Evolutionary conservation across 1,140 invertebrate species (phyloP), one percentile per base, ranked within the genome.

Genomic region (Ganaspis sp.): DNA sequence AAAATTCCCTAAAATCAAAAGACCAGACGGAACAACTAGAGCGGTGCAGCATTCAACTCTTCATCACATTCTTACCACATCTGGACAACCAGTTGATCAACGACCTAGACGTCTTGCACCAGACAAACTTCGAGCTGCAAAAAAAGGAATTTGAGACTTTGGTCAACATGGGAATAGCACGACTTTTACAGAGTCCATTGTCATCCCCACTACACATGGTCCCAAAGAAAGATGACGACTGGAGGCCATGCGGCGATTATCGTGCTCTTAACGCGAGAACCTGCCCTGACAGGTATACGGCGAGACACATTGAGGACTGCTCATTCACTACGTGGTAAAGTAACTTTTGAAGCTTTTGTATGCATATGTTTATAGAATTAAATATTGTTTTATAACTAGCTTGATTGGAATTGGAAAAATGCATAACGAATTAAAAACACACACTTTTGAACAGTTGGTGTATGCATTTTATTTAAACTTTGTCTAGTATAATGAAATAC

Each of bases 141-240:
- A 90, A 89, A 38, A 71, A 82, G 34, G 86, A 90, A 74, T 90
- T 91, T 79, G 79, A 87, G 21, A 75, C 78, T 17, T 84, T 89
- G 83, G 49, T 88, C 49, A 54, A 83, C 70, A 34, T 38, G 45
- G 86, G 49, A 11, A 53, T 19, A 1, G 49, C 49, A 17, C 17
- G 15, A 19, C 49, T 17, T 8, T 11, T 17, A 1, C 6, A 54
- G 17, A n/a, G 5, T n/a, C 1, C 3, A 1, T 45, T 5, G 42
- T 9, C 42, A 9, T 45, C 42, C 3, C 42, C 42, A 9, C 15
- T 45, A 11, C 38, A n/a, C n/a, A n/a, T n/a, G n/a, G n/a, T n/a
- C 15, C 42, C 49, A 19, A 53, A 53, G 8, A 53, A 53, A 9
- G 49, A 17, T 2, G 49, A 53, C 2, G 49, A 53, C 6, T 53